A percentile compares a stretch with the other conserved stretches of the same genome.
Conservation (phyloP, 2,797 vertebrate species). For the Galagoides demidoff region DNA sequence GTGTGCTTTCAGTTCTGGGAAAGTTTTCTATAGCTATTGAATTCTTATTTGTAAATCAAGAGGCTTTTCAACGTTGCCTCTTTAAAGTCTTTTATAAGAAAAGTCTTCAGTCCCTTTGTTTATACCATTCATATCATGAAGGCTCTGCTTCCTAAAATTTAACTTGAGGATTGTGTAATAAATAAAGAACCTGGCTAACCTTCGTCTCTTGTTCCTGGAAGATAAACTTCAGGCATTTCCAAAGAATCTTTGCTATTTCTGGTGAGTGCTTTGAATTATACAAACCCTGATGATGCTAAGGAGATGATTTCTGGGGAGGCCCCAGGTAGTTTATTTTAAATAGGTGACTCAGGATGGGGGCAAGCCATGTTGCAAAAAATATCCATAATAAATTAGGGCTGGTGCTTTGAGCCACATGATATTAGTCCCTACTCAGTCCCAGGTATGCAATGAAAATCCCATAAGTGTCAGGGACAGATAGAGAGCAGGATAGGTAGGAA, state of each 20-base stretch:
- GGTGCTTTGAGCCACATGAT: background rate
- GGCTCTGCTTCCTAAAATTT: background rate
- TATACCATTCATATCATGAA: background rate
- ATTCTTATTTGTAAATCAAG: background rate
- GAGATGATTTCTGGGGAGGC: background rate
- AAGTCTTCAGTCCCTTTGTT: background rate
- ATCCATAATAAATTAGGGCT: background rate
- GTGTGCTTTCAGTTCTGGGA: background rate
- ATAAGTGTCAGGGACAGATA: too few relatives aligned
- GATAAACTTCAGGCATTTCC: background rate
- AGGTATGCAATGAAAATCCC: background rate
- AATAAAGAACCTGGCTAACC: background rate
- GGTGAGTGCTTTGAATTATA: background rate
- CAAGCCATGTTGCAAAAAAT: background rate
- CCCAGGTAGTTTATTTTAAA: background rate
- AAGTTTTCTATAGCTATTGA: background rate
- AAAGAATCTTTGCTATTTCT: background rate
- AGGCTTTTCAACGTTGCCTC: background rate
- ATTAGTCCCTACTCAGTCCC: background rate
- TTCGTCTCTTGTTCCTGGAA: background rate
- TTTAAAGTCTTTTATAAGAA: background rate
- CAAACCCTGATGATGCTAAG: accelerated
- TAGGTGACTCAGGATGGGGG: background rate
- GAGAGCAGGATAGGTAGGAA: too few relatives aligned
- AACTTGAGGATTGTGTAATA: background rate